Evolutionary conservation across 2,113 vertebrate genomes (phyloP).

Genomic region (Ctenomys sociabilis): DNA sequence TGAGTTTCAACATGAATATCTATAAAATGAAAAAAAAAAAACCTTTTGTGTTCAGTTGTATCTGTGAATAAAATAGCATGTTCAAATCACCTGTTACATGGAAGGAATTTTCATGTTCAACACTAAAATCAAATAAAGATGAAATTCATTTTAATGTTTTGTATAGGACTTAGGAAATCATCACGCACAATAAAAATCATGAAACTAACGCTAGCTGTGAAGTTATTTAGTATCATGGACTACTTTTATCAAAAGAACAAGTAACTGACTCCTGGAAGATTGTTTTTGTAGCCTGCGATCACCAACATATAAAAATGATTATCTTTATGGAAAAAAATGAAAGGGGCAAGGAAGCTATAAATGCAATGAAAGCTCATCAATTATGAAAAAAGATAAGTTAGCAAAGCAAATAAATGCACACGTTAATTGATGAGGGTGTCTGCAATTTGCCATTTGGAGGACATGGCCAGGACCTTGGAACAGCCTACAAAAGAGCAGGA

Average conservation of each 20-base stretch:
- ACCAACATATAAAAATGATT: neutral
- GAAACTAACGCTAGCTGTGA: conserved; percentile 5
- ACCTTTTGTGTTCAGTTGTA: neutral
- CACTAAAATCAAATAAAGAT: conserved; percentile 1
- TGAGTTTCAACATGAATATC: neutral
- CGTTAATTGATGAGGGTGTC: conserved; percentile 21
- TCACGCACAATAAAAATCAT: neutral
- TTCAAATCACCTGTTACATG: neutral
- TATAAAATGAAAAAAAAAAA: conserved; percentile 49
- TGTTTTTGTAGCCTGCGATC: neutral
- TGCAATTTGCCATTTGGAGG: conserved; percentile 48
- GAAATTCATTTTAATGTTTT: neutral
- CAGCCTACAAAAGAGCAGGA: neutral
- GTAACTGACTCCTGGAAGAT: neutral
- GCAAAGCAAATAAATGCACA: conserved; percentile 14
- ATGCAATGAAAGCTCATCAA: neutral
- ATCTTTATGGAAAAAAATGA: neutral
- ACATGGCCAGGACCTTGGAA: conserved; percentile 26
- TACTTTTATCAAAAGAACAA: conserved; percentile 24
- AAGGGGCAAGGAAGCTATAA: neutral
- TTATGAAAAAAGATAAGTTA: conserved; percentile 34
- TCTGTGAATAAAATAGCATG: neutral
- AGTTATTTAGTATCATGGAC: neutral
- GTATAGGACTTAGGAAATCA: neutral
- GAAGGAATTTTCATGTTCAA: conserved; percentile 13